Evolutionary conservation across 2,797 vertebrate genomes (phyloP).

Genomic region (Astyanax mexicanus): DNA sequence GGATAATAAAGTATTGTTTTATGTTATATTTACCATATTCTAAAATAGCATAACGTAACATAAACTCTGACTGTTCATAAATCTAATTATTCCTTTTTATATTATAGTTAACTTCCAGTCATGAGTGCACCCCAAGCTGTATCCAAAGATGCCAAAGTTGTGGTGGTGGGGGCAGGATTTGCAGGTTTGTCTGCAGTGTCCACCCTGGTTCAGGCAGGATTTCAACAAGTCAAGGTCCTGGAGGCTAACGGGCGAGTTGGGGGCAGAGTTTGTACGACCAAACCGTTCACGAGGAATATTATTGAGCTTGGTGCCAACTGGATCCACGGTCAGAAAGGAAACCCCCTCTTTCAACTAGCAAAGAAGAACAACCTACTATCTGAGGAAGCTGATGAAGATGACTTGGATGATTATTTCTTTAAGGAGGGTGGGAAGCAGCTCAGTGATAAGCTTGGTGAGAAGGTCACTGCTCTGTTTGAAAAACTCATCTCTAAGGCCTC

Average conservation of each 20-base stretch:
- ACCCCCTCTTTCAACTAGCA: constrained; percentile 64
- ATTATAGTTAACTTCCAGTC: background rate
- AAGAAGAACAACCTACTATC: constrained; percentile 61
- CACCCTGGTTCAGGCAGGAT: constrained; percentile 59
- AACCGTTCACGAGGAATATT: constrained; percentile 61
- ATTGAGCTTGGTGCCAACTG: constrained; percentile 70
- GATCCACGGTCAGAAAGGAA: constrained; percentile 67
- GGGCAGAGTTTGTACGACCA: constrained; percentile 62
- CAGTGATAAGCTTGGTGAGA: constrained; percentile 48
- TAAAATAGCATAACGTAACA: too few species aligned
- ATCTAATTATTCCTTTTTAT: background rate
- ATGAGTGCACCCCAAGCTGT: background rate
- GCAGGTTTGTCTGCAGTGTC: constrained; percentile 65
- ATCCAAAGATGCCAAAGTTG: constrained; percentile 44
- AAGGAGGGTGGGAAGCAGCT: constrained; percentile 59
- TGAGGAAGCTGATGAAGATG: constrained; percentile 39
- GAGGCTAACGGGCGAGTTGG: constrained; percentile 65
- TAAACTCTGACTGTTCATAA: too few species aligned
- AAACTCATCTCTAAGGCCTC: constrained; percentile 59
- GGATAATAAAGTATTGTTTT: too few species aligned
- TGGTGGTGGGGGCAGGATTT: constrained; percentile 70
- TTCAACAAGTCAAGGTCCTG: constrained; percentile 59
- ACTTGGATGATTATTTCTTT: constrained; percentile 65
- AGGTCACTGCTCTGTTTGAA: constrained; percentile 59
- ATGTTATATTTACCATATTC: background rate